Conservation (phyloP, 92 coral and sea anemone species). For the Siderastrea siderea region DNA sequence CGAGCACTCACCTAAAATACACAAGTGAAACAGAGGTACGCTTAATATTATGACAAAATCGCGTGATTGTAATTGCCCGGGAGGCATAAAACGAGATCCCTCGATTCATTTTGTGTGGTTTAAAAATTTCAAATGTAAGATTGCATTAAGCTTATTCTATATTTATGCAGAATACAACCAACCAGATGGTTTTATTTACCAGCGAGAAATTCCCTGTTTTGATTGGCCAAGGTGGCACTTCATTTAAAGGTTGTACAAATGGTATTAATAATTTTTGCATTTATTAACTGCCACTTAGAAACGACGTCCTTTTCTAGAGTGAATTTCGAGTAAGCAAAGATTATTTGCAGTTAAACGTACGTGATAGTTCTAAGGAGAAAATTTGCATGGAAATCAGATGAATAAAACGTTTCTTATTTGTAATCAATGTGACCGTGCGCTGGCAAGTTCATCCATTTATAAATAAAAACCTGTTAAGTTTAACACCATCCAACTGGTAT, state of each 20-base stretch:
- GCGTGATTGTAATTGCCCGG: neutral
- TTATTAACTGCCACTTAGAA: neutral
- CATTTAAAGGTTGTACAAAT: conserved; percentile 12
- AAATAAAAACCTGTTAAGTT: neutral
- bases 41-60: neutral
- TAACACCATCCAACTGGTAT: neutral
- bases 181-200: conserved; percentile 55
- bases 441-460: neutral
- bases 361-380: neutral
- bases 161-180: conserved; percentile 24
- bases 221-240: conserved; percentile 34
- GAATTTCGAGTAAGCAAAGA: neutral
- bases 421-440: neutral
- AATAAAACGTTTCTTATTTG: too few species aligned
- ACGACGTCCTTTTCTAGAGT: neutral
- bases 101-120: neutral
- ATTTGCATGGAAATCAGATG: neutral
- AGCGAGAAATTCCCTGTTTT: conserved; percentile 20
- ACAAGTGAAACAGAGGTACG: neutral
- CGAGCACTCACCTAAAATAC: conserved; percentile 22
- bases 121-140: neutral
- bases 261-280: neutral
- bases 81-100: neutral
- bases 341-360: neutral
- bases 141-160: conserved; percentile 15